Conservation (phyloP, 2,113 vertebrate genomes). For the Catharus minimus region DNA sequence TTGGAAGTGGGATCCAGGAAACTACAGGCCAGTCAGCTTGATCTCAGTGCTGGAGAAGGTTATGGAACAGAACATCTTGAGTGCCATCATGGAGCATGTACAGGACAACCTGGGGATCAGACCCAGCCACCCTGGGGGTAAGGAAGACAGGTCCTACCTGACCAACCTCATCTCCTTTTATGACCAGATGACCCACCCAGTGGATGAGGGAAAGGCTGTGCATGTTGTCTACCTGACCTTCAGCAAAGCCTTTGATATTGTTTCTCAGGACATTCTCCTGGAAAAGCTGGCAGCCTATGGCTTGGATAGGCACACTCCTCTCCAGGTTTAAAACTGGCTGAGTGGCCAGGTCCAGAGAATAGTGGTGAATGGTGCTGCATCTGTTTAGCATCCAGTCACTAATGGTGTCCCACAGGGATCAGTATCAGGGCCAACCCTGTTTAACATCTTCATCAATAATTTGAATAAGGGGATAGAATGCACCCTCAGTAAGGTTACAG, state of each 20-base stretch:
- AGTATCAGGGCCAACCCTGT: background rate
- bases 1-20: background rate
- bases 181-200: background rate
- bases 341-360: background rate
- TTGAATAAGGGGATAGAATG: background rate
- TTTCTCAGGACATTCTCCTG: background rate
- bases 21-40: background rate
- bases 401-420: background rate
- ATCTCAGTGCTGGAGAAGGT: background rate
- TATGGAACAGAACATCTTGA: background rate
- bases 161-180: background rate
- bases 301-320: background rate
- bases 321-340: background rate
- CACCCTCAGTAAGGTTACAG: background rate
- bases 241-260: background rate
- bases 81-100: rapidly evolving
- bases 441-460: background rate
- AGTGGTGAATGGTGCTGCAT: background rate
- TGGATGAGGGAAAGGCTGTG: background rate
- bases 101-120: background rate
- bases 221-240: background rate
- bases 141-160: background rate
- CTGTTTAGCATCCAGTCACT: background rate
- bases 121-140: background rate
- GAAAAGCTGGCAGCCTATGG: background rate